phyloP scores from a whole-genome alignment of 2,888 invertebrate species.

The Acleris sparsana region DNA sequence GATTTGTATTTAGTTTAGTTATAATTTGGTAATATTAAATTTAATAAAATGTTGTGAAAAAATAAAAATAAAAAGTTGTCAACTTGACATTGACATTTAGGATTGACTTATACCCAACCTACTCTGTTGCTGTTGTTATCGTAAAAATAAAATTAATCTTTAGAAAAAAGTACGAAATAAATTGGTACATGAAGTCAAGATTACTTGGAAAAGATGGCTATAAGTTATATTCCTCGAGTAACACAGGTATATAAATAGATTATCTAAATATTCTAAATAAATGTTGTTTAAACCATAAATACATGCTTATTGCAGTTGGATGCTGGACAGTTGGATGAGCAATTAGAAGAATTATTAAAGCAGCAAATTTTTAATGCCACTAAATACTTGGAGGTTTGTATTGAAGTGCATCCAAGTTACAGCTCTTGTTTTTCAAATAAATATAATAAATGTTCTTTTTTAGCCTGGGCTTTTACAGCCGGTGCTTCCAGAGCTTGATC shows the following conservation, averaged over 20 bases:
- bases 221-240: constrained; percentile 71
- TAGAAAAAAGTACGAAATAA: too few relatives aligned
- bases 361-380: constrained; percentile 85
- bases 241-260: constrained; percentile 60
- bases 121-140: too few relatives aligned
- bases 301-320: constrained; percentile 83
- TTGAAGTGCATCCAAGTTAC: neutral
- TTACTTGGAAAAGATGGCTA: constrained; percentile 55
- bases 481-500: constrained; percentile 88
- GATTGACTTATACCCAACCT: too few relatives aligned
- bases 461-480: constrained; percentile 85
- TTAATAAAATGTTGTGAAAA: too few relatives aligned
- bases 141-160: too few relatives aligned
- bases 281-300: neutral
- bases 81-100: too few relatives aligned
- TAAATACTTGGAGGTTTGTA: constrained; percentile 86
- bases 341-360: constrained; percentile 88
- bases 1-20: too few relatives aligned
- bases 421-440: neutral
- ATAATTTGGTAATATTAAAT: too few relatives aligned
- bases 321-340: constrained; percentile 90
- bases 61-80: too few relatives aligned
- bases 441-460: constrained; percentile 46
- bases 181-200: neutral
- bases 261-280: neutral